A percentile compares a stretch with the other conserved stretches of the same genome.
Conservation (phyloP, 2,797 vertebrate species). For the Phylloscopus collybita region DNA sequence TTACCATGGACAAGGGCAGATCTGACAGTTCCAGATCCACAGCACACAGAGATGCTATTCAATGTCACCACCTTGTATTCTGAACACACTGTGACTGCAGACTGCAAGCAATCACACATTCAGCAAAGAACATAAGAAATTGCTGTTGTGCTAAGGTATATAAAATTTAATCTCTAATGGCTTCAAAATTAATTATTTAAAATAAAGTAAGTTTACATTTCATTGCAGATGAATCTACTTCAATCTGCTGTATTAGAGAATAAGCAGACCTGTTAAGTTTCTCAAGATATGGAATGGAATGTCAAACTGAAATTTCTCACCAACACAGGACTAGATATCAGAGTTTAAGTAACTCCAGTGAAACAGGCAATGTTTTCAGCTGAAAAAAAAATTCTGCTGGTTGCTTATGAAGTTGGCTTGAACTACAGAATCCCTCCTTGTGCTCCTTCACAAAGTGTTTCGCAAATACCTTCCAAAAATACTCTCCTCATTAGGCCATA, state of each 20-base stretch:
- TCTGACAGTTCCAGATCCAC: neutral
- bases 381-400: neutral
- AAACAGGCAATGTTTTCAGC: neutral
- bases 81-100: neutral
- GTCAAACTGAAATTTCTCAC: neutral
- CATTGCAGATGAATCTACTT: neutral
- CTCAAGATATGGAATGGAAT: neutral
- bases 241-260: neutral
- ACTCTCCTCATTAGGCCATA: slow-evolving; percentile 15
- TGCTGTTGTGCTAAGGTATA: neutral
- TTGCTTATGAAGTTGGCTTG: neutral
- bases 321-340: neutral
- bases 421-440: neutral
- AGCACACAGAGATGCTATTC: neutral
- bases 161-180: neutral
- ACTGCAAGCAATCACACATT: neutral
- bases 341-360: neutral
- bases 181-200: neutral
- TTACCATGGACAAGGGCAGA: neutral
- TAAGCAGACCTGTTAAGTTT: neutral
- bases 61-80: neutral
- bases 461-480: slow-evolving; percentile 32
- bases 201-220: neutral
- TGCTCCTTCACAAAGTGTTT: neutral
- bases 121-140: neutral